Evolutionary conservation across 2,888 invertebrate genomes (phyloP).

Genomic region (Platycheirus albimanus): DNA sequence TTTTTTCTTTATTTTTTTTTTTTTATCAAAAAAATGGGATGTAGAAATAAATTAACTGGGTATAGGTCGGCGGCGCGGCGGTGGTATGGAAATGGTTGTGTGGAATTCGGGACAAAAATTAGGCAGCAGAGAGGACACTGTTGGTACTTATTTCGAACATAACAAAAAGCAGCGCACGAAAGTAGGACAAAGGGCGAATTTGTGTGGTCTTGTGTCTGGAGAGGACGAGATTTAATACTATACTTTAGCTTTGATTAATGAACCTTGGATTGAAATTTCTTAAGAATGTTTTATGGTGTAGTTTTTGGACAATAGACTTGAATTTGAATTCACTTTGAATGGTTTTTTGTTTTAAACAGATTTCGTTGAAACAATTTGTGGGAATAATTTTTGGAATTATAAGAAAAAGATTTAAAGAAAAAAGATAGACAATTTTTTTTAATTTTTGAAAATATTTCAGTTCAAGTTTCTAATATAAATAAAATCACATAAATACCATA

Average conservation of each 20-base stretch:
- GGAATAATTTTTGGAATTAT: no score
- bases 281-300: conserved; percentile 1
- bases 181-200: conserved; percentile 56
- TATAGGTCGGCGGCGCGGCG: not conserved
- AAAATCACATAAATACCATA: no score
- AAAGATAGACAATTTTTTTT: no score
- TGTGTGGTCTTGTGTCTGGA: conserved; percentile 63
- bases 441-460: no score
- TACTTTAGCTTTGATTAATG: conserved; percentile 59
- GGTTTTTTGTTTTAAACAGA: not conserved
- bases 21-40: not conserved
- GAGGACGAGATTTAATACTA: conserved; percentile 31
- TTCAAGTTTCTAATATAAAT: no score
- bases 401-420: no score
- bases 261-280: not conserved
- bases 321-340: not conserved
- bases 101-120: conserved; percentile 41
- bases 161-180: conserved; percentile 5
- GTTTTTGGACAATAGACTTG: conserved; percentile 4
- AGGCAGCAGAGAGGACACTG: conserved; percentile 33
- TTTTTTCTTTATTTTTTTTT: not conserved
- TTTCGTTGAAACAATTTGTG: not conserved
- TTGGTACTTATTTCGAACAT: conserved; percentile 22
- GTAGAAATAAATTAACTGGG: conserved; percentile 27
- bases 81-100: not conserved